phyloP scores from a whole-genome alignment of 2,113 vertebrate genomes.

The Mesitornis unicolor region DNA sequence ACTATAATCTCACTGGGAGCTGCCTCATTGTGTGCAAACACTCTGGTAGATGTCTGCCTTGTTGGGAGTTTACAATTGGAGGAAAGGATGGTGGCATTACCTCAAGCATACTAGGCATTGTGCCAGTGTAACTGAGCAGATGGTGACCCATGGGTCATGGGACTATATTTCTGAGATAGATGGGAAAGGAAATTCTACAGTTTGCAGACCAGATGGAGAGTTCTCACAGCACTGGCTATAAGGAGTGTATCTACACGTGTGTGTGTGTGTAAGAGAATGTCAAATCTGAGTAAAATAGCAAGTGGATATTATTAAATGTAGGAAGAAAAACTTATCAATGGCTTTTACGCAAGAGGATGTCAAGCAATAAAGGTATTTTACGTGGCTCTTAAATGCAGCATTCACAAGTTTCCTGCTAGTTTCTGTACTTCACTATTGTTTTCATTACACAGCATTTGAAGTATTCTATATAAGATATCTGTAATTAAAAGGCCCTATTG shows the following conservation, averaged over 20 bases:
- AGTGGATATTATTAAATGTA: background rate
- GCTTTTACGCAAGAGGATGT: background rate
- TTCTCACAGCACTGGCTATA: slow-evolving; percentile 67
- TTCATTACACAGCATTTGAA: background rate
- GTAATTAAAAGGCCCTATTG: background rate
- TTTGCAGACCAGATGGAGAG: slow-evolving; percentile 72
- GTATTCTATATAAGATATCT: background rate
- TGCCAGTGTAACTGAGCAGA: slow-evolving; percentile 79
- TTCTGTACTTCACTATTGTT: background rate
- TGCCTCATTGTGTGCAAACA: slow-evolving; percentile 71
- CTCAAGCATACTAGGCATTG: slow-evolving; percentile 76
- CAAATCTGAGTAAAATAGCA: background rate
- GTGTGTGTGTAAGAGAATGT: slow-evolving; percentile 40
- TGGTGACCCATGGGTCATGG: slow-evolving; percentile 80
- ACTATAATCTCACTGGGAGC: slow-evolving; percentile 73
- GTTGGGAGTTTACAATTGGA: slow-evolving; percentile 72
- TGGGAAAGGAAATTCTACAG: slow-evolving; percentile 75
- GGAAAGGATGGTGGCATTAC: slow-evolving; percentile 75
- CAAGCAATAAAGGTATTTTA: slow-evolving; percentile 39
- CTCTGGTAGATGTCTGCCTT: slow-evolving; percentile 71
- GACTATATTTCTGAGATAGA: slow-evolving; percentile 75
- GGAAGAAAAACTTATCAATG: background rate
- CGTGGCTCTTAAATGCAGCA: background rate
- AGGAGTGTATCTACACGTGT: slow-evolving; percentile 12
- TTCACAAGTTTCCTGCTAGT: background rate